Evolutionary conservation across 2,888 invertebrate genomes (phyloP), one percentile per base, ranked within the genome.

Genomic region (Invenusta paracnida): DNA sequence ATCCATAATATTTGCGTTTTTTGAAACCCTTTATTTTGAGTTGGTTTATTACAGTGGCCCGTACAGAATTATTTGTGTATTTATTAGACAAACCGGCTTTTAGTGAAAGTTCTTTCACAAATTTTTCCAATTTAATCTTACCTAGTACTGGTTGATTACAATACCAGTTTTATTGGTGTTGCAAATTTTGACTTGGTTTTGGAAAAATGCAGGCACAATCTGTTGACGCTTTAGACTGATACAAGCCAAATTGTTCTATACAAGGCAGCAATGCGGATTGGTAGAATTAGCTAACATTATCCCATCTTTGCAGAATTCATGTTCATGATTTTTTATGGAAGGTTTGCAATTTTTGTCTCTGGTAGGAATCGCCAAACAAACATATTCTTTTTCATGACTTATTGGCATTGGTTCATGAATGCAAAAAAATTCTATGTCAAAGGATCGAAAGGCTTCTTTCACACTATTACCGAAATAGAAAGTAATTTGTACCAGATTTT

Each of bases 401-500:
- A 73, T 73, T 73, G 17, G 73, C 73, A 23, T 73, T 73, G 73
- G 73, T 73, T 73, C 73, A 73, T 73, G 73, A 73, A n/a, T 73
- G 73, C 73, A 73, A 73, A 13, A 73, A 73, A 5, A 73, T 73
- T 73, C 2, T 73, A 25, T 73, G 27, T 73, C 73, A 23, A 73
- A 73, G 73, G 73, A 73, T 73, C 73, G 73, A 73, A 73, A 73
- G 73, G 73, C 73, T 73, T 73, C 73, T 23, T 23, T 73, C 73
- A 5, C 73, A 13, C 73, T 73, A 73, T 73, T 73, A 73, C 73
- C 73, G 23, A 73, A 73, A 73, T 73, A 73, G 73, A 73, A 73
- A 73, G 73, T 73, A 73, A 73, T 73, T 73, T 73, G 73, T 73
- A 73, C 73, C 73, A 73, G 73, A 73, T 73, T 73, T n/a, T 23